These are phyloP conservation scores for Cabera pusaria DNA, from an alignment of 2,888 invertebrate species.

Conservation along the genomic window DNA sequence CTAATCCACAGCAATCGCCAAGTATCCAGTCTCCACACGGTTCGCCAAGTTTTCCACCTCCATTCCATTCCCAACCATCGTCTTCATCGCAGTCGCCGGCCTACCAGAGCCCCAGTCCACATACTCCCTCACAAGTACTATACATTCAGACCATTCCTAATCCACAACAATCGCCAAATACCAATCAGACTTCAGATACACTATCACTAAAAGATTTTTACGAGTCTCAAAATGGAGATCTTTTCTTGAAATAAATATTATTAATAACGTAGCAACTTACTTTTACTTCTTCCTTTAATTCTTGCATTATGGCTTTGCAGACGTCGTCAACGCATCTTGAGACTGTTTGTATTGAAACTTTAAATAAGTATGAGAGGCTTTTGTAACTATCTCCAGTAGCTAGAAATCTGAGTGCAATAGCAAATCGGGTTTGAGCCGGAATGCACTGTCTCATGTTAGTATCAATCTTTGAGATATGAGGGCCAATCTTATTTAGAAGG, in stretches of 20 bases:
- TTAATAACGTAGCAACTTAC: conserved; percentile 8
- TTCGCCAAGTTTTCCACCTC: too few species aligned
- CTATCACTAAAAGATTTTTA: too few species aligned
- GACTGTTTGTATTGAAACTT: conserved; percentile 8
- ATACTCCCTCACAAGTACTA: conserved; percentile 3
- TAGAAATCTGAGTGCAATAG: conserved; percentile 9
- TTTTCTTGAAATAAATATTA: conserved; percentile 8
- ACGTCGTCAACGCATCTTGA: conserved; percentile 8
- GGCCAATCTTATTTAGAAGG: conserved; percentile 9
- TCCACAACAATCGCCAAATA: conserved; percentile 4
- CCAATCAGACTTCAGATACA: conserved; percentile 1
- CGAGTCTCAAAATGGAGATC: too few species aligned
- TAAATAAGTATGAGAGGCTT: conserved; percentile 9
- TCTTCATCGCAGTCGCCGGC: conserved; percentile 1
- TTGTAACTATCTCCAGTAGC: too few species aligned
- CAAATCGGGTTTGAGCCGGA: conserved; percentile 5
- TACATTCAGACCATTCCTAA: conserved; percentile 4
- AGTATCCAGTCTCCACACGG: conserved; percentile 2
- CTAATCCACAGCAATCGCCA: conserved; percentile 4
- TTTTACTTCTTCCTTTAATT: conserved; percentile 9
- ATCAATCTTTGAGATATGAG: conserved; percentile 9
- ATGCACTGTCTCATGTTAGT: conserved; percentile 9
- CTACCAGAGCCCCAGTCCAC: conserved; percentile 4
- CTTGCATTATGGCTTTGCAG: conserved; percentile 8
- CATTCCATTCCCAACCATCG: too few species aligned